Base-by-base conservation (phyloP, 2,888 invertebrate species). In the Aethes cnicana region DNA sequence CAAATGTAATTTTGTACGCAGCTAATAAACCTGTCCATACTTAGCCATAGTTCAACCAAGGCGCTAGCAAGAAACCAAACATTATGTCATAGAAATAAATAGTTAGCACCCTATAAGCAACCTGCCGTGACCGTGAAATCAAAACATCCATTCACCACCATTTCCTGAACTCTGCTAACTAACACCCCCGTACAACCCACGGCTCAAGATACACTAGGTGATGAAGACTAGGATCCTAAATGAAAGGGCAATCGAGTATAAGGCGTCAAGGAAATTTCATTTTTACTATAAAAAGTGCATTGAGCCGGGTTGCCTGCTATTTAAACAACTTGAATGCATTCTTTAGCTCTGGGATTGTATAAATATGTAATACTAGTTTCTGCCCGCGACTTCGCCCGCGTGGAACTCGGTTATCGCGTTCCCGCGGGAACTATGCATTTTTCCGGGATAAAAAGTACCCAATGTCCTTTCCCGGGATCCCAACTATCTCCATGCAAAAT, bases 251-350 rank as follows among this genome's bases (percentile, higher is more conserved):
- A 52, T 26, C 46, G 20, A 39, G 18, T 52, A 46, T 52, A 44
- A 46, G 25, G 44, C 33, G 44, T 52, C 52, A 46, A 52, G 46
- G 44, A 52, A 39, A 52, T 46, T 52, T 52, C 39, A 52, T 46
- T 39, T n/a, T 52, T 39, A 46, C 52, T 46, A 52, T 52, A 52
- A 52, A 52, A 46, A 52, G 37, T 46, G 46, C 52, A 52, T 52
- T 52, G 39, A 46, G 33, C 26, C 21, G 36, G 12, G 39, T 33
- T 46, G 52, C 37, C 35, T 33, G 43, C 36, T 49, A 49, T 44
- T 52, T 52, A 46, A 33, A 46, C 33, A 39, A 18, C 26, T 39
- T 25, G 25, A 25, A 39, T 37, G 33, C 32, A 28, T 33, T 32
- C 23, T 18, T 39, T 32, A 46, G 46, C 46, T 37, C 20, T 21